Evolutionary conservation across 2,888 invertebrate species (phyloP), one percentile per base, ranked within the genome.

Genomic region (Oegoconia quadripuncta): DNA sequence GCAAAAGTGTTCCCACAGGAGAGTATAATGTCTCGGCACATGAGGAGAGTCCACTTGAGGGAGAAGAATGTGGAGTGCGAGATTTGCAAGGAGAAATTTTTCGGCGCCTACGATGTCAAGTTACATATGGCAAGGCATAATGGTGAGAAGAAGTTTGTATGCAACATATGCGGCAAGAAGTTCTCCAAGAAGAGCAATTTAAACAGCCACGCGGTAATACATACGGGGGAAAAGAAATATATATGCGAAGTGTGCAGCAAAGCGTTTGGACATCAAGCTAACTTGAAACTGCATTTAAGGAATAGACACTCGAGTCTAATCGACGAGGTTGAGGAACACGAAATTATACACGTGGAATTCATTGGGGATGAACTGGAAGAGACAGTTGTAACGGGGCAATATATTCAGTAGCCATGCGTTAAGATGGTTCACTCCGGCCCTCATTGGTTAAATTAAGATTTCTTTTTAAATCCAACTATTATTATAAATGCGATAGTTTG

Each of bases 141-240:
- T 23, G 89, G 88, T 0, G 89, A 89, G 9, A 88, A 87, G 32
- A 84, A 84, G 12, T 89, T 89, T 41, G 75, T 90, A 0, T 91
- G 91, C 47, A 78, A 89, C 0, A 74, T 89, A 1, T 92, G 91
- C 47, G 89, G 90, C 0, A 89, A 89, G 52, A 89, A 89, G 51
- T 89, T 91, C 50, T 81, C 89, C 0, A 90, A 90, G 28, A 89
- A 89, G 46, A 90, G 90, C 42, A 90, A 91, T 46, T 59, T 92
- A 42, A 90, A 89, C 28, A 81, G 88, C 0, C 92, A 92, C 52
- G 66, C 82, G 0, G 74, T 88, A 1, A 75, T 90, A n/a, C 92
- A 92, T 56, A 82, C 88, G 0, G 83, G 88, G 6, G 86, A 87
- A 12, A 90, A 86, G 46, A 80, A 78, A 5, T 88, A 77, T 37